These are phyloP conservation scores for Myoxocephalus aenaeus DNA, from an alignment of 2,797 vertebrate genomes.

Conservation along the genomic window DNA sequence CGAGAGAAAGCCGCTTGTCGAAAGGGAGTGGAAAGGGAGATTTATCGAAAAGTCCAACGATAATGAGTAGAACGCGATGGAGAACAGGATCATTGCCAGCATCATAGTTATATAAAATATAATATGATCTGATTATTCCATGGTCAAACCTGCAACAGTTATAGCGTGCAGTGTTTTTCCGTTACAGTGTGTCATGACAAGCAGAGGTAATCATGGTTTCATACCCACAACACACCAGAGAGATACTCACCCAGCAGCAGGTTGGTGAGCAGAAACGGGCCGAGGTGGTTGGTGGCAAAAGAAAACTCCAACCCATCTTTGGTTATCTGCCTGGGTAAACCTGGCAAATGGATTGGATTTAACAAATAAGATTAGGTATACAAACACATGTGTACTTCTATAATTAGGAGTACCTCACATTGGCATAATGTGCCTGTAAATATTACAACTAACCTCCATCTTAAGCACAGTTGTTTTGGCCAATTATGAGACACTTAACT, in stretches of 20 bases:
- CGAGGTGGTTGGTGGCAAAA: conserved; percentile 90
- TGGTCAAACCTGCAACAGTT: too few species aligned
- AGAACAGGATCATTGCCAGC: too few species aligned
- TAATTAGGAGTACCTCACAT: background rate
- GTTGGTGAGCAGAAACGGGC: conserved; percentile 91
- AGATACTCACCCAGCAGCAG: conserved; percentile 85
- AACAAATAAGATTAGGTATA: background rate
- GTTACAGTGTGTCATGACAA: background rate
- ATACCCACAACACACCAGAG: background rate
- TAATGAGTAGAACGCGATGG: too few species aligned
- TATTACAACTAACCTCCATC: background rate
- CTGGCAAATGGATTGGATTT: conserved; percentile 59
- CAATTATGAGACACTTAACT: background rate
- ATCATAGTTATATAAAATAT: too few species aligned
- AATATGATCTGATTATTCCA: too few species aligned
- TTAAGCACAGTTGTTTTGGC: background rate
- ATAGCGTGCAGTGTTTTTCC: too few species aligned
- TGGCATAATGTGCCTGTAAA: background rate
- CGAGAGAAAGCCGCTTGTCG: too few species aligned
- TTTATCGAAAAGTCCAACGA: too few species aligned
- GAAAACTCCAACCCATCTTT: conserved; percentile 85
- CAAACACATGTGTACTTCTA: background rate
- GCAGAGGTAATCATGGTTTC: background rate
- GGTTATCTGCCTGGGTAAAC: conserved; percentile 82
- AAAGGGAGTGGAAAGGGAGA: too few species aligned